Conservation (phyloP, 2,888 invertebrate species). For the Belgica antarctica region DNA sequence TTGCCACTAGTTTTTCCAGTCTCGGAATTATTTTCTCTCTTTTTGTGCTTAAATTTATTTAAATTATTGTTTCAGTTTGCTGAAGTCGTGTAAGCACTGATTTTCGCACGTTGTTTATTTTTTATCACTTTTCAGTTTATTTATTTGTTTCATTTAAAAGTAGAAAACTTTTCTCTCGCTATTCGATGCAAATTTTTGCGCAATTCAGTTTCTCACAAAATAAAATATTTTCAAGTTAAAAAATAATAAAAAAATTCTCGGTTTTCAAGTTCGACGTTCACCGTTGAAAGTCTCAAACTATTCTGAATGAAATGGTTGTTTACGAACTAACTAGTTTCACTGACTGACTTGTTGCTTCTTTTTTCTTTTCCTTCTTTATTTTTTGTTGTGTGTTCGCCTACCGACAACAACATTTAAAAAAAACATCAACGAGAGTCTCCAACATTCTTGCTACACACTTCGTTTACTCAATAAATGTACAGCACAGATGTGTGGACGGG, state of each 20-base stretch:
- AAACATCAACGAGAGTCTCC: background rate
- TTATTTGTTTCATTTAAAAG: background rate
- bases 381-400: background rate
- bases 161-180: background rate
- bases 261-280: conserved; percentile 31
- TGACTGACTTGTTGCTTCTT: conserved; percentile 43
- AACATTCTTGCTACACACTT: conserved; percentile 23
- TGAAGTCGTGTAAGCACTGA: no score
- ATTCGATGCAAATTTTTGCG: background rate
- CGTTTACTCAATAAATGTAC: conserved; percentile 33
- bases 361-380: conserved; percentile 29
- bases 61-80: no score
- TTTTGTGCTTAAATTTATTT: no score
- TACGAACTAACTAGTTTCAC: conserved; percentile 42
- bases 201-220: background rate
- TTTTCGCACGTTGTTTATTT: background rate
- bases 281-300: conserved; percentile 42
- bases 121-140: conserved; percentile 11
- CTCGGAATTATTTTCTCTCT: no score
- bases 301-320: conserved; percentile 44
- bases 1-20: no score
- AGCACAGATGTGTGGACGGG: background rate
- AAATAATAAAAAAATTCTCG: conserved; percentile 1
- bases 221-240: background rate
- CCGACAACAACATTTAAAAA: conserved; percentile 22